These are phyloP conservation scores for Schizothorax lantsangensis DNA, from an alignment of 2,797 vertebrate genomes.

Conservation along the genomic window DNA sequence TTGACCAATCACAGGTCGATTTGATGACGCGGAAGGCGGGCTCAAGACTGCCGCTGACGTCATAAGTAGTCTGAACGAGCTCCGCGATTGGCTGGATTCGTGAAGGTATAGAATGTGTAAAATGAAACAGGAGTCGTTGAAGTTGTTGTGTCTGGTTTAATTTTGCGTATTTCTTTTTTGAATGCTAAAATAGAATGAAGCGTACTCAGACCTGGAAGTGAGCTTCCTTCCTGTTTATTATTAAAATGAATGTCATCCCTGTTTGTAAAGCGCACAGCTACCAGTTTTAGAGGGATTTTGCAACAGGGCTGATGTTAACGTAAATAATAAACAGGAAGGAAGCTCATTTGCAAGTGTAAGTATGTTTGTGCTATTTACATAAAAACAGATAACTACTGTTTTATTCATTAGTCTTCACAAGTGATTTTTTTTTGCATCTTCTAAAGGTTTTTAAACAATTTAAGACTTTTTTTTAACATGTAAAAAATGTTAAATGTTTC, in stretches of 20 bases:
- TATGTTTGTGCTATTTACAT: background rate
- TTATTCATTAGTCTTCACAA: background rate
- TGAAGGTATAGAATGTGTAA: slow-evolving; percentile 42
- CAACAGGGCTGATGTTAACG: background rate
- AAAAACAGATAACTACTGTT: background rate
- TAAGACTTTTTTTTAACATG: no score
- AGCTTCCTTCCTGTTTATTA: background rate
- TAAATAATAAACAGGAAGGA: background rate
- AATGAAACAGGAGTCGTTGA: background rate
- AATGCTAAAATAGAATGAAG: background rate
- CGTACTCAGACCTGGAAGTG: background rate
- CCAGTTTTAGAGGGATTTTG: background rate
- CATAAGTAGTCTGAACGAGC: slow-evolving; percentile 39
- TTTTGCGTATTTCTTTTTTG: background rate
- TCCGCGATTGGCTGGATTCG: slow-evolving; percentile 77
- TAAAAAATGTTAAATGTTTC: no score
- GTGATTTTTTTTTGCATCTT: background rate
- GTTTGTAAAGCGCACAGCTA: background rate
- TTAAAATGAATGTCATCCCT: background rate
- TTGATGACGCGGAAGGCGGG: slow-evolving; percentile 79
- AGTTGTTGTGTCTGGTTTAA: background rate
- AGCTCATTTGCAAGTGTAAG: background rate
- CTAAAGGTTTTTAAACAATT: background rate
- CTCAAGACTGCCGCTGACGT: slow-evolving; percentile 59
- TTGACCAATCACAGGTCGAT: slow-evolving; percentile 75